These are phyloP conservation scores for Homalodisca vitripennis DNA, from an alignment of 1,140 invertebrate species.

Conservation along the genomic window DNA sequence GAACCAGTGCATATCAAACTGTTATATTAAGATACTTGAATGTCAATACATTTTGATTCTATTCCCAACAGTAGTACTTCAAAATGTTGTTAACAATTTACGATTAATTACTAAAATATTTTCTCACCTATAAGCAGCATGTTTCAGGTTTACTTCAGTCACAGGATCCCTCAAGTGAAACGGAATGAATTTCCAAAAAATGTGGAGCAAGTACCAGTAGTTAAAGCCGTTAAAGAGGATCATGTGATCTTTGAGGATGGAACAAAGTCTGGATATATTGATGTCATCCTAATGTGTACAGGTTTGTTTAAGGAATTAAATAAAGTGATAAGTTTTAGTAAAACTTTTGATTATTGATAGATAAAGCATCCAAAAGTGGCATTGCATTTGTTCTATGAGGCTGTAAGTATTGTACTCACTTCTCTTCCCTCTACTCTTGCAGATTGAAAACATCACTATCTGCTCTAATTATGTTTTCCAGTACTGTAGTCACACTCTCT, in stretches of 20 bases:
- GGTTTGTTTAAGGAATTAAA: no score
- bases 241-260: constrained; percentile 2
- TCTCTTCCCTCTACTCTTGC: no score
- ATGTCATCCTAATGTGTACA: constrained; percentile 24
- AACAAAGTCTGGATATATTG: background rate
- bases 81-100: background rate
- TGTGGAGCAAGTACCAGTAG: background rate
- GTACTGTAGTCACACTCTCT: no score
- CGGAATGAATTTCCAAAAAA: background rate
- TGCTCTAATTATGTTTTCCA: no score
- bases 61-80: background rate
- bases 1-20: background rate
- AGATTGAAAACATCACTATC: no score
- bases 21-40: background rate
- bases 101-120: background rate
- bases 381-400: no score
- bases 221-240: background rate
- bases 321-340: no score
- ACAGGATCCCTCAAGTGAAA: background rate
- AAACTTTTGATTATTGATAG: no score
- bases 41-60: background rate
- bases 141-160: constrained; percentile 15
- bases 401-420: no score
- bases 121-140: background rate
- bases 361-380: no score